Evolutionary conservation across 64 coral and sea anemone species (phyloP), one percentile per base, ranked within the genome.

Genomic region (Actinia tenebrosa): DNA sequence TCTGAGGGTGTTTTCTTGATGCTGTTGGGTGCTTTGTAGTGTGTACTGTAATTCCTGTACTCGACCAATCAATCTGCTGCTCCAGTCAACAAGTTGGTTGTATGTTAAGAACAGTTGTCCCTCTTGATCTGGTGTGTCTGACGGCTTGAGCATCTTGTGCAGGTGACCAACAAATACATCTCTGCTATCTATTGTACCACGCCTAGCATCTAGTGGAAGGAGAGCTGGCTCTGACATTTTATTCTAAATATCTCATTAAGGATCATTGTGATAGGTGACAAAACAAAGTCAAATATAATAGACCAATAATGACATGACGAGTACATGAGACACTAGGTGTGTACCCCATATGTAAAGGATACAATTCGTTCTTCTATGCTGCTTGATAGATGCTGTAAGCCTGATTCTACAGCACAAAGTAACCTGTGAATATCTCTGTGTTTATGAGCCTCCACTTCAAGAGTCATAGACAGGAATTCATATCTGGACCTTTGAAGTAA

Each of bases 401-500:
- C 86, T 25, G 64, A 91, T 52, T 92, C 84, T 25, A 94, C 87
- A 30, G 92, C 88, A 42, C 89, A 92, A 64, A 98, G 89, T 47
- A 98, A 83, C 30, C 93, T 89, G 85, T 98, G 95, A 45, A 88
- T 90, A 44, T 98, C 90, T 9, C 95, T 89, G 68, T 94, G 90
- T 27, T 87, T 94, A 13, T 82, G 90, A 22, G 89, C 87, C 75
- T 98, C 95, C 8, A 98, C 90, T 79, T 98, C 95, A 44, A 98
- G 89, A 20, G 82, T 78, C 95, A 98, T 98, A 18, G 71, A 87
- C 0, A 98, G 64, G 63, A 94, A 92, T 60, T 98, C 95, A 68
- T 92, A 91, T 45, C 95, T 89, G 60, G 95, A 98, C 44, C 95
- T 77, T 52, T 98, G 95, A 5, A 94, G 75, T 87, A 98, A 68